These are phyloP conservation scores for Pachyrhynchus sulphureomaculatus DNA, from an alignment of 1,140 invertebrate species.

Conservation along the genomic window DNA sequence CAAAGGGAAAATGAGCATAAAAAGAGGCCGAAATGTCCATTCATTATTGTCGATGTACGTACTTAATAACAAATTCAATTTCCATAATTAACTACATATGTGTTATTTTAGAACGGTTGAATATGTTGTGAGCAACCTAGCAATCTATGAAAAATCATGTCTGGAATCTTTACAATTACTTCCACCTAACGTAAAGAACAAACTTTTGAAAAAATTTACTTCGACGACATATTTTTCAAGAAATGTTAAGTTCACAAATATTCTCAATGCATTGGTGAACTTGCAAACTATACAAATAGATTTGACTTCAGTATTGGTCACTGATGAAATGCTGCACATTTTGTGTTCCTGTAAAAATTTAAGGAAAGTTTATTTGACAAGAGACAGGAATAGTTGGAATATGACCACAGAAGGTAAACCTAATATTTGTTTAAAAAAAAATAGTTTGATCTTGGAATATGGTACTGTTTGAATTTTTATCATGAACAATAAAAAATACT, in stretches of 20 bases:
- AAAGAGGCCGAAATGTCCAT: slow-evolving; percentile 10
- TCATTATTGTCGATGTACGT: slow-evolving; percentile 30
- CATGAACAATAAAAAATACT: no score
- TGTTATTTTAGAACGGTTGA: slow-evolving; percentile 26
- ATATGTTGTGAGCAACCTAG: slow-evolving; percentile 27
- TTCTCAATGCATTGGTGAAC: slow-evolving; percentile 22
- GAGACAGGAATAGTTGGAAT: slow-evolving; percentile 11
- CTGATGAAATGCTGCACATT: slow-evolving; percentile 31
- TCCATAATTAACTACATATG: background rate
- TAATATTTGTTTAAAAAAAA: background rate
- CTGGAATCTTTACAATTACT: slow-evolving; percentile 21
- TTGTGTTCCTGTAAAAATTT: slow-evolving; percentile 24
- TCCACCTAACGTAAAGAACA: slow-evolving; percentile 26
- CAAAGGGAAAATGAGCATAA: background rate
- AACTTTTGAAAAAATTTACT: slow-evolving; percentile 25
- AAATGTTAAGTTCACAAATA: slow-evolving; percentile 19
- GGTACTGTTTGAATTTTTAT: no score
- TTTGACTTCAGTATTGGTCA: slow-evolving; percentile 26
- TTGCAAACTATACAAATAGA: slow-evolving; percentile 20
- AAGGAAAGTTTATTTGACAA: slow-evolving; percentile 20
- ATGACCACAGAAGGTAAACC: slow-evolving; percentile 11
- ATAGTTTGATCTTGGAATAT: no score
- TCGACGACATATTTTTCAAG: slow-evolving; percentile 7
- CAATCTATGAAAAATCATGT: slow-evolving; percentile 12
- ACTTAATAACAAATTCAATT: background rate